Conservation (phyloP, 2,113 vertebrate genomes). For the Thomomys bottae region DNA sequence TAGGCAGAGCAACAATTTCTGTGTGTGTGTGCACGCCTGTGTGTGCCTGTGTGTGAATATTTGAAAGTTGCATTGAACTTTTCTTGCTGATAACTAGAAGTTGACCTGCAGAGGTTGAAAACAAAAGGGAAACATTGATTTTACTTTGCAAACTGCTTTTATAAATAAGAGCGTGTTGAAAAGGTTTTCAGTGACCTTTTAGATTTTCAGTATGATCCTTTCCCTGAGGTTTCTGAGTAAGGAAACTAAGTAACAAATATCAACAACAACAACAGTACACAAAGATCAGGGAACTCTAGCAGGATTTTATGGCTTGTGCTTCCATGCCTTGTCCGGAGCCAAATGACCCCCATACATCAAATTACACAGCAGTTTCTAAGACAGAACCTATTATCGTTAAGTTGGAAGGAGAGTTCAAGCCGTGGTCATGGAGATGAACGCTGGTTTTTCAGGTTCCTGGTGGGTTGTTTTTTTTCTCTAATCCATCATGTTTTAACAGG, state of each 20-base stretch:
- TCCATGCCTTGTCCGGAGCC: slow-evolving; percentile 87
- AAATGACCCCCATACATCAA: slow-evolving; percentile 97
- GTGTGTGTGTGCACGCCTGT: neutral
- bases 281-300: slow-evolving; percentile 77
- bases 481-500: slow-evolving; percentile 93
- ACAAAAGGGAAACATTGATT: slow-evolving; percentile 54
- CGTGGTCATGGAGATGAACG: slow-evolving; percentile 92
- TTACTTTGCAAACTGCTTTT: slow-evolving; percentile 71
- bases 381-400: slow-evolving; percentile 95
- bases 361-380: slow-evolving; percentile 91
- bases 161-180: slow-evolving; percentile 37
- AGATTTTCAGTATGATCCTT: slow-evolving; percentile 57
- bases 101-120: slow-evolving; percentile 56
- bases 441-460: slow-evolving; percentile 94
- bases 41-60: neutral
- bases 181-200: slow-evolving; percentile 55
- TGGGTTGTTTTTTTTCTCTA: slow-evolving; percentile 80
- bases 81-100: slow-evolving; percentile 60
- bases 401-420: slow-evolving; percentile 93
- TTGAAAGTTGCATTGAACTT: slow-evolving; percentile 55
- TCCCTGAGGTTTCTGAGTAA: slow-evolving; percentile 81
- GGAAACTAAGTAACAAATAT: slow-evolving; percentile 82
- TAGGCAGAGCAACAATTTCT: slow-evolving; percentile 63
- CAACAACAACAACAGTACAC: slow-evolving; percentile 66
- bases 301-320: slow-evolving; percentile 88